Conservation (phyloP, 2,888 invertebrate species). For the Volucella zonaria region DNA sequence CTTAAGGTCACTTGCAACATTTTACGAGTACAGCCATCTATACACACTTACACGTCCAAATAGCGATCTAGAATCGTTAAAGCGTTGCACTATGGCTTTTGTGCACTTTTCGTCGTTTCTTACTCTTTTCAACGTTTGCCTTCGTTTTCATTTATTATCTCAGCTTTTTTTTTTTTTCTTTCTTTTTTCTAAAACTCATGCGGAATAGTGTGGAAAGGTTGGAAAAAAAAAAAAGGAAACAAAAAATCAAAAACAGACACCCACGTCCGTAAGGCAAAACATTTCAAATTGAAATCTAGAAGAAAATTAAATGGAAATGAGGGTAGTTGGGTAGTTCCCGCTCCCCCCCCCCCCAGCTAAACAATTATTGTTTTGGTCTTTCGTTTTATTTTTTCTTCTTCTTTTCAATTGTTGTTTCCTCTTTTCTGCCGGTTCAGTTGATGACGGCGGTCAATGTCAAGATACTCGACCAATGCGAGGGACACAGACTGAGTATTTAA, state of each 20-base stretch:
- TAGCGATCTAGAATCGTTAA: neutral
- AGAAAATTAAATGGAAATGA: conserved; percentile 13
- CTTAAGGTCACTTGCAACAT: conserved; percentile 48
- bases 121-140: neutral
- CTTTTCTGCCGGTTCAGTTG: conserved; percentile 11
- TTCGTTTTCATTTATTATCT: conserved; percentile 55
- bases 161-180: conserved; percentile 5
- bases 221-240: conserved; percentile 23
- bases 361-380: conserved; percentile 38
- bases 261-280: neutral
- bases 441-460: conserved; percentile 60
- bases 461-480: conserved; percentile 35
- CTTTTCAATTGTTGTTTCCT: conserved; percentile 16
- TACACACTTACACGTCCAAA: neutral
- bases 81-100: conserved; percentile 28
- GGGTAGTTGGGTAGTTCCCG: conserved; percentile 9
- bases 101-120: conserved; percentile 19
- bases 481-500: neutral
- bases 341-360: conserved; percentile 11
- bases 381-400: conserved; percentile 14
- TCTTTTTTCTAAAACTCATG: neutral
- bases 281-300: conserved; percentile 32
- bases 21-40: neutral
- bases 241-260: conserved; percentile 22
- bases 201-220: neutral